Evolutionary conservation across 2,888 invertebrate species (phyloP).

Genomic region (Anthrax anthrax): DNA sequence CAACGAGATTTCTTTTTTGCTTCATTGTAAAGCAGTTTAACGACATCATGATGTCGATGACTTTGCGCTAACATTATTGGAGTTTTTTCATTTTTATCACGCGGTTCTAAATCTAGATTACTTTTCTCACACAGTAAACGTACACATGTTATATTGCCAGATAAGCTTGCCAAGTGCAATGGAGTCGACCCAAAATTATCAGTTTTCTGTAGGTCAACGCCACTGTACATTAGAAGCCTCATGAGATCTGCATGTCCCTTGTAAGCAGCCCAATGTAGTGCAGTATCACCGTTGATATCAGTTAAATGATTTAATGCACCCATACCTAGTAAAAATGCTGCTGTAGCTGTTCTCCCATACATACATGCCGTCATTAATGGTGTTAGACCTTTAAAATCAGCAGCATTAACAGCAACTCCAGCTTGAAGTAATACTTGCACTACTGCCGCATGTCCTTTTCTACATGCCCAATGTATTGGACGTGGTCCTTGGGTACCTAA

Average conservation of each 20-base stretch:
- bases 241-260: constrained; percentile 84
- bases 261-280: constrained; percentile 88
- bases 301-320: constrained; percentile 73
- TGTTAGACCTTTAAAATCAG: constrained; percentile 74
- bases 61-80: constrained; percentile 80
- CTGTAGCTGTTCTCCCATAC: constrained; percentile 82
- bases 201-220: constrained; percentile 74
- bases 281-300: constrained; percentile 86
- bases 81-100: constrained; percentile 85
- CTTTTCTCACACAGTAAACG: constrained; percentile 82
- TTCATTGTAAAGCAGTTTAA: constrained; percentile 65
- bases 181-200: constrained; percentile 90
- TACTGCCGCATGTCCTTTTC: constrained; percentile 81
- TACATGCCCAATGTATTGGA: constrained; percentile 89
- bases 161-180: constrained; percentile 75
- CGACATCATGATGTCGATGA: constrained; percentile 73
- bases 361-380: constrained; percentile 86
- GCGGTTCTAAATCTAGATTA: constrained; percentile 70
- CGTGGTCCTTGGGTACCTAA: constrained; percentile 78
- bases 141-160: constrained; percentile 76
- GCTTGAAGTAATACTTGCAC: constrained; percentile 65
- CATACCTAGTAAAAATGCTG: constrained; percentile 79
- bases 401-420: constrained; percentile 77
- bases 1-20: constrained; percentile 70
- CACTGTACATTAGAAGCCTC: constrained; percentile 75